Conservation (phyloP, 1,140 invertebrate species). For the Trachymyrmex septentrionalis region DNA sequence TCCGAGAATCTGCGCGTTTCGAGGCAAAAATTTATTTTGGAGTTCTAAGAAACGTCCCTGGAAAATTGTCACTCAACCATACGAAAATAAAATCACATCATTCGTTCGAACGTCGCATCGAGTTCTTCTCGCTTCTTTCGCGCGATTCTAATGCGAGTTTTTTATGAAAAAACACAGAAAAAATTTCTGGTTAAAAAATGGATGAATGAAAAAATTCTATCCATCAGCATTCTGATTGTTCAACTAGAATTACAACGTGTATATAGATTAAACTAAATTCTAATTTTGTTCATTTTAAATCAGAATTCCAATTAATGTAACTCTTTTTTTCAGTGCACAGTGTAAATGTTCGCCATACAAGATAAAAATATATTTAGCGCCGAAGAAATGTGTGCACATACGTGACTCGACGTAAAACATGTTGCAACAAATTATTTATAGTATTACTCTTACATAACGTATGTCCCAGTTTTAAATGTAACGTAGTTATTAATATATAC, state of each 20-base stretch:
- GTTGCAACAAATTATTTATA: constrained; percentile 54
- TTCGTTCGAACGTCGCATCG: constrained; percentile 15
- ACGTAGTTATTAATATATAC: constrained; percentile 1
- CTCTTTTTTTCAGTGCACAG: too few species aligned
- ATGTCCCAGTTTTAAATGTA: background rate
- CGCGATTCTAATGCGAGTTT: background rate
- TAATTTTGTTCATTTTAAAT: too few species aligned
- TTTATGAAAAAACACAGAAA: background rate
- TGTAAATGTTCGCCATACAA: background rate
- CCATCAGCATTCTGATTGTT: too few species aligned
- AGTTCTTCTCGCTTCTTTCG: background rate
- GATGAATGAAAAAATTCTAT: too few species aligned
- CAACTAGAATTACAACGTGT: too few species aligned
- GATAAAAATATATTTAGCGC: constrained; percentile 35
- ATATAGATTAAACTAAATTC: too few species aligned
- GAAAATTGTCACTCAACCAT: constrained; percentile 40
- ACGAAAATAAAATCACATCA: constrained; percentile 47
- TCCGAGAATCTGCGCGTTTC: constrained; percentile 36
- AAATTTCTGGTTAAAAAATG: too few species aligned
- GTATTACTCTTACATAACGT: constrained; percentile 4
- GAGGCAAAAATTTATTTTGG: constrained; percentile 8
- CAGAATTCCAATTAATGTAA: too few species aligned
- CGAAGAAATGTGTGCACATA: constrained; percentile 25
- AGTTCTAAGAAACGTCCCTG: background rate
- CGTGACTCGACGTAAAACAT: background rate